Evolutionary conservation across 1,140 invertebrate species (phyloP).

Genomic region (Maconellicoccus hirsutus): DNA sequence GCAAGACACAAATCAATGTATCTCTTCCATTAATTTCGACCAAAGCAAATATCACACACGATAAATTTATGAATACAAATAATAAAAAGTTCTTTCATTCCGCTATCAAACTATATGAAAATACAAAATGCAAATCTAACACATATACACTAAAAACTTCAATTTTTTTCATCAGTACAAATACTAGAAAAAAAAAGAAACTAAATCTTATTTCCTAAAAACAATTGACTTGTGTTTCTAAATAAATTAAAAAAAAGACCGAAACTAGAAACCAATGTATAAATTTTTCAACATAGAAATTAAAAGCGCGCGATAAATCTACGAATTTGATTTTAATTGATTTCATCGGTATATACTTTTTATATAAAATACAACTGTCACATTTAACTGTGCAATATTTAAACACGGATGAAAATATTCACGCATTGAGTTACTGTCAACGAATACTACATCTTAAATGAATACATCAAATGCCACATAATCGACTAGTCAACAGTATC

Average conservation of each 20-base stretch:
- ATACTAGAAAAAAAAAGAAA: constrained; percentile 16
- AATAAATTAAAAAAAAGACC: constrained; percentile 15
- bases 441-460: too few relatives aligned
- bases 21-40: background rate
- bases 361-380: too few relatives aligned
- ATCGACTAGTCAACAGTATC: too few relatives aligned
- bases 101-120: background rate
- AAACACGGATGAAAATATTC: constrained; percentile 4
- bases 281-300: constrained; percentile 3
- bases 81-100: constrained; percentile 5
- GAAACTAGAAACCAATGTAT: constrained; percentile 13
- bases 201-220: constrained; percentile 10
- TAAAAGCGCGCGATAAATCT: background rate
- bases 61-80: background rate
- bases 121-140: constrained; percentile 12
- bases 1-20: background rate
- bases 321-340: background rate
- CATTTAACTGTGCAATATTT: background rate
- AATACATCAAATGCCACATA: too few relatives aligned
- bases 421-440: background rate
- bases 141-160: constrained; percentile 4
- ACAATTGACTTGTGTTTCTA: constrained; percentile 20
- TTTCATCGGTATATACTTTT: too few relatives aligned
- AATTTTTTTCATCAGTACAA: constrained; percentile 7
- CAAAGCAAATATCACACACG: constrained; percentile 16